phyloP scores from a whole-genome alignment of 2,888 invertebrate species.

The Dugesia japonica region DNA sequence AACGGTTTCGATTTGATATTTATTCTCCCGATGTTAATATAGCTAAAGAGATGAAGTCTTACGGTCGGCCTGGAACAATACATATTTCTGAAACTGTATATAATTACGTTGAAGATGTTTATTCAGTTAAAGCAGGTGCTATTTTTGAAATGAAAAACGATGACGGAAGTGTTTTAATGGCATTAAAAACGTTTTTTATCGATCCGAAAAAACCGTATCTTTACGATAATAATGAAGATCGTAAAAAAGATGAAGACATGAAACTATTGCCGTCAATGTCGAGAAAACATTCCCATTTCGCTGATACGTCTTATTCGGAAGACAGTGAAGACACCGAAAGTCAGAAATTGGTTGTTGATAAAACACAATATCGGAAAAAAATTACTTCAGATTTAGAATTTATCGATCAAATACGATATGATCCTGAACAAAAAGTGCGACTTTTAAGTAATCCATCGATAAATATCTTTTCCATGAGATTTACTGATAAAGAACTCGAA shows the following conservation, averaged over 20 bases:
- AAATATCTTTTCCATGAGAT: neutral
- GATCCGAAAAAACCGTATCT: slow-evolving; percentile 13
- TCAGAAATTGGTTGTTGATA: neutral
- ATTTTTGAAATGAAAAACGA: neutral
- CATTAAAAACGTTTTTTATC: slow-evolving; percentile 28
- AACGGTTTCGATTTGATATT: slow-evolving; percentile 85
- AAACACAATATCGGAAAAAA: neutral
- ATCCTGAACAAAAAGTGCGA: slow-evolving; percentile 21
- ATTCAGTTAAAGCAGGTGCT: neutral
- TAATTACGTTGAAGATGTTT: slow-evolving; percentile 3
- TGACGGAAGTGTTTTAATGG: neutral
- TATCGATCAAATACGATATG: neutral
- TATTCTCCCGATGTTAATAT: slow-evolving; percentile 91
- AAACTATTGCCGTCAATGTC: neutral
- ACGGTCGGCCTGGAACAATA: slow-evolving; percentile 57
- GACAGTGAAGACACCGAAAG: too few relatives aligned
- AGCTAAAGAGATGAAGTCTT: slow-evolving; percentile 84
- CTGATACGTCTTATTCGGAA: too few relatives aligned
- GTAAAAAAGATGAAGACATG: neutral
- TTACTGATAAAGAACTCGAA: neutral
- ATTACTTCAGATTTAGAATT: neutral
- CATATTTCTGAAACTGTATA: slow-evolving; percentile 78
- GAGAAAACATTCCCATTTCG: neutral
- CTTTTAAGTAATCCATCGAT: neutral
- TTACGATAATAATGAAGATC: neutral